Evolutionary conservation across 2,797 vertebrate genomes (phyloP).

Genomic region (Sciurus vulgaris): DNA sequence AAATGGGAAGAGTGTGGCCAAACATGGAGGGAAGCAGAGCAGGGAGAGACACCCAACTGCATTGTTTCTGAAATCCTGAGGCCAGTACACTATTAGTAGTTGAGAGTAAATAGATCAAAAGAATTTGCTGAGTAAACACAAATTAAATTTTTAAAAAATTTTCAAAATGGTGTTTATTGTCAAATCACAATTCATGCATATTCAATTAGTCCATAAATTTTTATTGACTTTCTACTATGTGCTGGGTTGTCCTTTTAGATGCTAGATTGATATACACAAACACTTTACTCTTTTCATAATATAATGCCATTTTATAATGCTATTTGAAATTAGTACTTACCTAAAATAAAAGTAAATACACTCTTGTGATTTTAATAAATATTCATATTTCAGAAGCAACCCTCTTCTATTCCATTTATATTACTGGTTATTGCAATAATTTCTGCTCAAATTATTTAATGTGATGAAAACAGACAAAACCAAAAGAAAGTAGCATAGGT

Average conservation of each 20-base stretch:
- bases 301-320: neutral
- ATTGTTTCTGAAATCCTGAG: neutral
- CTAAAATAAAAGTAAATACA: neutral
- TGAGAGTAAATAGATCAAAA: neutral
- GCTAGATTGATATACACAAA: neutral
- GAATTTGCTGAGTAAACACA: neutral
- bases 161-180: neutral
- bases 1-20: neutral
- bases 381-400: neutral
- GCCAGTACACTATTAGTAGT: neutral
- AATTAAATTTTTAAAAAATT: neutral
- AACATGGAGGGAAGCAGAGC: neutral
- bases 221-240: neutral
- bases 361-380: neutral
- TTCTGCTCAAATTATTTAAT: neutral
- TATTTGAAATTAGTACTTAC: neutral
- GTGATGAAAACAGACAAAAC: neutral
- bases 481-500: neutral
- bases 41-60: neutral
- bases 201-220: neutral
- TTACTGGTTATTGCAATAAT: constrained; percentile 7
- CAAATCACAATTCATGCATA: constrained; percentile 12
- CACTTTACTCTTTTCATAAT: neutral
- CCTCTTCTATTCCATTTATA: constrained; percentile 12
- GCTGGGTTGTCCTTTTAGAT: neutral